Evolutionary conservation across 30 jellyfish, hydroid and myxozoan genomes (phyloP).

Genomic region (Aurelia aurita complex sp. Pacific): DNA sequence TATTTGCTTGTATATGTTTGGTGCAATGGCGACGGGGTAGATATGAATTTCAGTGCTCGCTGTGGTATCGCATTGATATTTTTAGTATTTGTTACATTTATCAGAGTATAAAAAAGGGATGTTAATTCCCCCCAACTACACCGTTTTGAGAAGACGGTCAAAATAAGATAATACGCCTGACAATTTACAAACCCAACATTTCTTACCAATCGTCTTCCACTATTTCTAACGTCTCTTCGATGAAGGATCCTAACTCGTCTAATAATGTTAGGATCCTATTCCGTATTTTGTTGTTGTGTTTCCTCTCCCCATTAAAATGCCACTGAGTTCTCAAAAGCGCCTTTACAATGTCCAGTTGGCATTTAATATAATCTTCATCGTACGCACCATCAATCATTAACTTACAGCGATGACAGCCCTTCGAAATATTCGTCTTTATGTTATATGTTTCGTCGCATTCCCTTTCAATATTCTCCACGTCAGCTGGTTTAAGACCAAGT

Average conservation of each 20-base stretch:
- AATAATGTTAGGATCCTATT: conserved; percentile 4
- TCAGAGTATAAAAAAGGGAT: too few relatives aligned
- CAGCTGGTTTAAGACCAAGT: conserved; percentile 5
- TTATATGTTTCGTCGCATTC: background rate
- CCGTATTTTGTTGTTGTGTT: background rate
- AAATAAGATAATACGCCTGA: too few relatives aligned
- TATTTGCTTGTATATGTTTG: too few relatives aligned
- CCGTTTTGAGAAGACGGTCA: too few relatives aligned
- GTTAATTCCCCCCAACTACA: too few relatives aligned
- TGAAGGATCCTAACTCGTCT: conserved; percentile 18
- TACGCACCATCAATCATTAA: background rate
- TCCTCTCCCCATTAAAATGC: background rate
- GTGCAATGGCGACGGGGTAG: too few relatives aligned
- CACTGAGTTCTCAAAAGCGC: background rate
- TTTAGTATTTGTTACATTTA: too few relatives aligned
- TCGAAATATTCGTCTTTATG: background rate
- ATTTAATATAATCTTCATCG: background rate
- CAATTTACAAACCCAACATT: background rate
- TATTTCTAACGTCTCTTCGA: background rate
- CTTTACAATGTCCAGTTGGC: conserved; percentile 9
- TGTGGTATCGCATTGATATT: too few relatives aligned
- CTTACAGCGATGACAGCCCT: background rate
- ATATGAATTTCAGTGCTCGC: too few relatives aligned
- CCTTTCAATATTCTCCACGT: conserved; percentile 15
- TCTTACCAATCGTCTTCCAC: background rate